Evolutionary conservation across 2,797 vertebrate genomes (phyloP).

Genomic region (Darevskia mixta): DNA sequence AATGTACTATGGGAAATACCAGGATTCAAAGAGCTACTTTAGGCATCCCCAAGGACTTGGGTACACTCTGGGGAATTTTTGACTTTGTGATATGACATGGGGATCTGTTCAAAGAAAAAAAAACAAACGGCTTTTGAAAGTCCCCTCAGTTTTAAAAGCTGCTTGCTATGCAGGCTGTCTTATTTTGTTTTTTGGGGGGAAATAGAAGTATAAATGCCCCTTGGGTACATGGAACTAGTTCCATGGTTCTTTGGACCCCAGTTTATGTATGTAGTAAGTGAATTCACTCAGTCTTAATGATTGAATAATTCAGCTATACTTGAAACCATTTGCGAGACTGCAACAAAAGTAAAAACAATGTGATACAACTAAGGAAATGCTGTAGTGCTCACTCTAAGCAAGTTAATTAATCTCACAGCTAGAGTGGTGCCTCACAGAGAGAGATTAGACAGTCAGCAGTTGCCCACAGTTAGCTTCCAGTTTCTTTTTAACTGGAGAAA

Average conservation of each 20-base stretch:
- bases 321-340: slow-evolving; percentile 17
- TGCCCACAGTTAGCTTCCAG: slow-evolving; percentile 19
- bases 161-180: neutral
- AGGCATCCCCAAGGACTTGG: neutral
- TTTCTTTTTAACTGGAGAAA: slow-evolving; percentile 21
- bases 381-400: slow-evolving; percentile 30
- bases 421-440: slow-evolving; percentile 23
- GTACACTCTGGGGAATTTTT: too few species aligned
- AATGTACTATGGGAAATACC: neutral
- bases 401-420: slow-evolving; percentile 58
- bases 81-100: neutral
- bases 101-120: too few species aligned
- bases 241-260: neutral
- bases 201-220: neutral
- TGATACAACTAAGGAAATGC: slow-evolving; percentile 22
- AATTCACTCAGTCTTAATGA: slow-evolving; percentile 5
- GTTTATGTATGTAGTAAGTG: neutral
- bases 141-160: neutral
- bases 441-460: slow-evolving; percentile 36
- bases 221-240: neutral
- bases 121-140: neutral
- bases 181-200: neutral
- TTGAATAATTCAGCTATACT: slow-evolving; percentile 24
- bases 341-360: slow-evolving; percentile 29
- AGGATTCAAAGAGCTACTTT: neutral